These are phyloP conservation scores for Tenthredo distinguenda DNA, from an alignment of 2,888 invertebrate genomes.

Conservation along the genomic window DNA sequence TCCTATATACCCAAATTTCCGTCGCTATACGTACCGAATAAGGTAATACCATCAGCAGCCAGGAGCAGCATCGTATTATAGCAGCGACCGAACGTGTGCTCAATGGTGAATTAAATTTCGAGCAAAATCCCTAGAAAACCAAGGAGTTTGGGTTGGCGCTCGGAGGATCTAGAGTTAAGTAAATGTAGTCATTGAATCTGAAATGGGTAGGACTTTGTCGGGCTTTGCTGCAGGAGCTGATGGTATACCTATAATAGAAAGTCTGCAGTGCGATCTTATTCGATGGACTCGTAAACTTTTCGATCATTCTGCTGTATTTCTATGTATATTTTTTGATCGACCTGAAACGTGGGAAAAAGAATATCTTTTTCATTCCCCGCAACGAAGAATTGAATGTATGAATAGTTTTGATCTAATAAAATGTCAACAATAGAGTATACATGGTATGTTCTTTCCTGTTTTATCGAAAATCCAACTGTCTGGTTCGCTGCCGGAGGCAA, in stretches of 20 bases:
- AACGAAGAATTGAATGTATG: neutral
- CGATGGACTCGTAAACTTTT: neutral
- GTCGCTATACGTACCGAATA: neutral
- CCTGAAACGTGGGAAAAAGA: no score
- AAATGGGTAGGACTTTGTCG: constrained; percentile 36
- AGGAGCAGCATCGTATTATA: neutral
- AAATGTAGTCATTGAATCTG: constrained; percentile 44
- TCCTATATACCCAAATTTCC: neutral
- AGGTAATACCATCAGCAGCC: constrained; percentile 2
- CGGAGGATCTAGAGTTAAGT: constrained; percentile 39
- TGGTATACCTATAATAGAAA: constrained; percentile 7
- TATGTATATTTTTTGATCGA: no score
- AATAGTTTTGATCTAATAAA: neutral
- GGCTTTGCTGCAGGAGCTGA: neutral
- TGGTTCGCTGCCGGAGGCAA: neutral
- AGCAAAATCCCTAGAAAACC: constrained; percentile 39
- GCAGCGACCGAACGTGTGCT: constrained; percentile 24
- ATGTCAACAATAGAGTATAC: neutral
- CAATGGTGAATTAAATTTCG: constrained; percentile 46
- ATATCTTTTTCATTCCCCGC: neutral
- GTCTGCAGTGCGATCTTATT: neutral
- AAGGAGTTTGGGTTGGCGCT: constrained; percentile 25
- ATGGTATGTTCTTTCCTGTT: neutral
- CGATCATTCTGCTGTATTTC: neutral
- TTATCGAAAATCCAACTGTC: neutral